Conservation (phyloP, 1,140 invertebrate genomes). For the Drosophila ironensis region DNA sequence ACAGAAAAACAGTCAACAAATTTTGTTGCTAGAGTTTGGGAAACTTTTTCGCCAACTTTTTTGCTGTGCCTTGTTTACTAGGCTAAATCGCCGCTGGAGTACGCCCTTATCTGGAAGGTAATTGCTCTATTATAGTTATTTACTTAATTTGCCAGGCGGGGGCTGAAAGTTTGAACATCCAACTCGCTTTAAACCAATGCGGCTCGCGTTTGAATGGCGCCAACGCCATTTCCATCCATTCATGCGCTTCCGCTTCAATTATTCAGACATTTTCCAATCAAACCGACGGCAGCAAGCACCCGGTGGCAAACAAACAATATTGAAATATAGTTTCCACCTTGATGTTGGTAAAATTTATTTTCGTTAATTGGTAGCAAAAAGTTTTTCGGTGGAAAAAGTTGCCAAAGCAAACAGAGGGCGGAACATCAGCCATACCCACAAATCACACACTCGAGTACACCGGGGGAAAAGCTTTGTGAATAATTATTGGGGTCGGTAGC, state of each 20-base stretch:
- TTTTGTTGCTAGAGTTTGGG: slow-evolving; percentile 16
- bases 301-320: slow-evolving; percentile 29
- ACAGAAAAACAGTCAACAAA: slow-evolving; percentile 47
- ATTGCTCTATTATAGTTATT: slow-evolving; percentile 44
- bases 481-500: too few relatives aligned
- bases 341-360: slow-evolving; percentile 43
- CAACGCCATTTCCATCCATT: slow-evolving; percentile 10
- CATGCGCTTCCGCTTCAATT: slow-evolving; percentile 34
- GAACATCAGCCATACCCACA: slow-evolving; percentile 4
- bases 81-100: slow-evolving; percentile 7
- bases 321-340: slow-evolving; percentile 55
- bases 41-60: slow-evolving; percentile 43
- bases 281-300: background rate
- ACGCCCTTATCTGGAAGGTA: slow-evolving; percentile 23
- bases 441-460: slow-evolving; percentile 14
- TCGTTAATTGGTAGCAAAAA: slow-evolving; percentile 62
- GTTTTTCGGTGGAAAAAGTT: slow-evolving; percentile 28
- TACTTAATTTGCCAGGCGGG: slow-evolving; percentile 22
- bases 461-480: slow-evolving; percentile 2
- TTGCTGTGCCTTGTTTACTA: slow-evolving; percentile 13
- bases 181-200: slow-evolving; percentile 7
- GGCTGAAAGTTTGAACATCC: slow-evolving; percentile 1
- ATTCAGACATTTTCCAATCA: slow-evolving; percentile 47
- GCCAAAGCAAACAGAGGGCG: slow-evolving; percentile 22
- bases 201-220: background rate